Evolutionary conservation across 1,140 invertebrate genomes (phyloP).

Genomic region (Aradophagus sp.): DNA sequence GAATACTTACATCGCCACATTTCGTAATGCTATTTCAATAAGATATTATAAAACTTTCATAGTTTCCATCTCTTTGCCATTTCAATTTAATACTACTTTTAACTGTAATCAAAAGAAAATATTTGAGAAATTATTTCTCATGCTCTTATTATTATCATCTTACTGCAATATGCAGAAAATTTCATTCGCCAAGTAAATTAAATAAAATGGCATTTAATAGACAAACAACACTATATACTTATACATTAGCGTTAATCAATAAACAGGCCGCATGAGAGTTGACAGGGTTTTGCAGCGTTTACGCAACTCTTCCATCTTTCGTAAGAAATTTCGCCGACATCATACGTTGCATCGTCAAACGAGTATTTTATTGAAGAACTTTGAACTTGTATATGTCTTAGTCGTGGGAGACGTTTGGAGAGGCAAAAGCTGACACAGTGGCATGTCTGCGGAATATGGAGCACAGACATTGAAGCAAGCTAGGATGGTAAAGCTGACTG

Average conservation of each 20-base stretch:
- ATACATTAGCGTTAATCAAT: constrained; percentile 29
- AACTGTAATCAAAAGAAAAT: too few species aligned
- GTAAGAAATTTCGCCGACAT: constrained; percentile 47
- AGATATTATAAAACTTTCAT: constrained; percentile 37
- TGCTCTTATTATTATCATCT: too few species aligned
- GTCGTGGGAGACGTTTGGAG: constrained; percentile 49
- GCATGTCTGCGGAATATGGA: constrained; percentile 53
- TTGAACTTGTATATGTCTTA: constrained; percentile 56
- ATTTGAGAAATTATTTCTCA: too few species aligned
- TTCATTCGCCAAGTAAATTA: too few species aligned
- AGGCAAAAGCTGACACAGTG: constrained; percentile 56
- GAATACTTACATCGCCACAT: constrained; percentile 46
- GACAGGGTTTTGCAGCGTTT: constrained; percentile 44
- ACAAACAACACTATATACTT: too few species aligned
- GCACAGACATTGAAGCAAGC: constrained; percentile 50
- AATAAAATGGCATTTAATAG: too few species aligned
- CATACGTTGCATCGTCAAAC: constrained; percentile 52
- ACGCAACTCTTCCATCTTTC: constrained; percentile 36
- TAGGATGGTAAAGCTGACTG: constrained; percentile 56
- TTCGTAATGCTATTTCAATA: constrained; percentile 50
- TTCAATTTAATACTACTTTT: too few species aligned
- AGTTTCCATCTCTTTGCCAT: constrained; percentile 21
- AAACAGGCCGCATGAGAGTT: constrained; percentile 22
- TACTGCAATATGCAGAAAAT: too few species aligned
- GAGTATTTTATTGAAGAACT: constrained; percentile 59